phyloP scores from a whole-genome alignment of 2,113 vertebrate species.

The Malurus melanocephalus region DNA sequence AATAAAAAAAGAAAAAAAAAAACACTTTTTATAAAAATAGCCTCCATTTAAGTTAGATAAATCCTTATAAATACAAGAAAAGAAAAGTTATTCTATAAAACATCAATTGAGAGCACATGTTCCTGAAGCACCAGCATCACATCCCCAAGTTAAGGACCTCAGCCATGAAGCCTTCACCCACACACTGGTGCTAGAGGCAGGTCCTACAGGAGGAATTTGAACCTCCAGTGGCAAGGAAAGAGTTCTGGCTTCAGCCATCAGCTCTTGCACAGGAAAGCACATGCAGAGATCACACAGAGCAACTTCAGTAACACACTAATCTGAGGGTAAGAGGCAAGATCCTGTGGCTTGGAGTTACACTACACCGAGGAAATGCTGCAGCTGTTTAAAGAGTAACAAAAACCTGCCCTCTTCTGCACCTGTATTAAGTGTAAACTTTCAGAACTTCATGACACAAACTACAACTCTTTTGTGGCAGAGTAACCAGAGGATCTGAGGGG shows the following conservation, averaged over 20 bases:
- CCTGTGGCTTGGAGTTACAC: constrained; percentile 49
- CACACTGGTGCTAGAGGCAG: not conserved
- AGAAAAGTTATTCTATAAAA: constrained; percentile 37
- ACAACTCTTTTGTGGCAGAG: not conserved
- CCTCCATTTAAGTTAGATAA: constrained; percentile 53
- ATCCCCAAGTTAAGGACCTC: constrained; percentile 19
- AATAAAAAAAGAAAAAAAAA: not conserved
- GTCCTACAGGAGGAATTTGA: not conserved
- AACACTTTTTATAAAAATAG: no score
- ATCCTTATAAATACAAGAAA: constrained; percentile 67
- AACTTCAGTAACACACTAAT: not conserved
- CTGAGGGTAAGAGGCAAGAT: constrained; percentile 26
- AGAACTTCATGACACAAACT: constrained; percentile 40
- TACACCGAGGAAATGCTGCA: constrained; percentile 23
- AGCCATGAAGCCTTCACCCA: not conserved
- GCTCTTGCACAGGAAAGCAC: not conserved
- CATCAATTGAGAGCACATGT: constrained; percentile 33
- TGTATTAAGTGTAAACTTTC: constrained; percentile 58
- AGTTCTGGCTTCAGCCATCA: not conserved
- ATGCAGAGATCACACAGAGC: not conserved
- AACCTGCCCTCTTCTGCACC: constrained; percentile 10
- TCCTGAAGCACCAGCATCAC: constrained; percentile 64
- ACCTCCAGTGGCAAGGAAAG: not conserved
- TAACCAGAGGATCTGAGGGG: not conserved
- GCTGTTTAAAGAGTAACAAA: constrained; percentile 18